Evolutionary conservation across 2,113 vertebrate genomes (phyloP), one percentile per base, ranked within the genome.

Genomic region (Gambusia affinis): DNA sequence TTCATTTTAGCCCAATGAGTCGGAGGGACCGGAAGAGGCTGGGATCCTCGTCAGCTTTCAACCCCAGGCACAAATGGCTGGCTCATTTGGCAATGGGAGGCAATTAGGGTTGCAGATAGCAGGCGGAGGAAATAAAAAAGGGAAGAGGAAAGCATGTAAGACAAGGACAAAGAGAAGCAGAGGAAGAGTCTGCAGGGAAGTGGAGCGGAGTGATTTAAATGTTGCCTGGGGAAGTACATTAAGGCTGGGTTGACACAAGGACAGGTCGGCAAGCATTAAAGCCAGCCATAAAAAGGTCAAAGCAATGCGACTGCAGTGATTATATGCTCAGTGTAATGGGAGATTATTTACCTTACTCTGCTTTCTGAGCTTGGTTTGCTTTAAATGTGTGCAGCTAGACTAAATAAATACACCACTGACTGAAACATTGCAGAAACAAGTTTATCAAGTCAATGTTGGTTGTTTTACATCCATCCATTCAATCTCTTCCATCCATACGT

Each of bases 231-330:
- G 89, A 74, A 73, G 87, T 78, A 87, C 79, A 89, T 92, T 86
- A 91, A 87, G 85, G 82, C 73, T 84, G 85, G 75, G 86, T 78
- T 85, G 89, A 76, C 74, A 63, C 51, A 81, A 90, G 92, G 88
- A 88, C 81, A 85, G 87, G 83, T 85, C 67, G 12, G 65, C 19
- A 61, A 83, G 74, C 72, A 80, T 87, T 84, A 78, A 85, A 86
- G 66, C 62, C 35, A 5, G 70, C 54, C 76, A 69, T 51, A 65
- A 83, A 82, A 71, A 76, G 88, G 84, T 86, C 79, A 80, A 74
- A 37, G 80, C 27, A 29, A 76, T 37, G 72, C 2, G 64, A 60
- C 64, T 67, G 70, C n/a, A 67, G 78, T 86, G 76, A 69, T 82
- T 64, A 71, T 71, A 71, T 8, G 84, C 80, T 82, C 78, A 30